Base-by-base conservation (phyloP, 2,888 invertebrate genomes). In the Apotomis turbidana region DNA sequence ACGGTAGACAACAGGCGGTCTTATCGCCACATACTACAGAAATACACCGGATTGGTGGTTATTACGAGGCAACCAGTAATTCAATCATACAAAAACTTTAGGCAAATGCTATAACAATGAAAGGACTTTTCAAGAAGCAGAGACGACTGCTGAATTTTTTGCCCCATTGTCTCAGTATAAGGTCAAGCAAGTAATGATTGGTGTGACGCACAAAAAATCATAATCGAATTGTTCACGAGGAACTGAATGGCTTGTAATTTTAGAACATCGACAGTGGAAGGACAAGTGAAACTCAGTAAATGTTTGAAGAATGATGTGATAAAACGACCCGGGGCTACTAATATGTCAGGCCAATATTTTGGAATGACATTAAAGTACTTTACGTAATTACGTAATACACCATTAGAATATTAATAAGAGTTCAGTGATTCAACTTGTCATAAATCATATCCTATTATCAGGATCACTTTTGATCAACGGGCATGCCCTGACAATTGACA, bases 181-280 rank as follows among this genome's bases (percentile, higher is more conserved):
- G 71, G 71, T 71, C 71, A 68, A n/a, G 44, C 55, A 57, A 71
- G 71, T 52, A 67, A 70, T 62, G 69, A 64, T 61, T 71, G 10
- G 67, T 36, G 51, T 71, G 61, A 62, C 61, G 71, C 55, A 71
- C 61, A 71, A 71, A 71, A 71, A 71, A 68, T 3, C 46, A 71
- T 71, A 62, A 71, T 51, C 13, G 38, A 71, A 63, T 41, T 70
- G 58, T 44, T 61, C 3, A 60, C 27, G 36, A 38, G 12, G 10
- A 52, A 57, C 62, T 57, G 9, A 61, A 2, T 41, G 9, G 12
- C 36, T 36, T 51, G 49, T 59, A 51, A 51, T 51, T 9, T 52
- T 44, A 68, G 44, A 58, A 46, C 6, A 36, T 49, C 0, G 51
- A 15, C 10, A 61, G 41, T 46, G 8, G 12, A 36, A 46, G 0